Evolutionary conservation across 2,888 invertebrate species (phyloP).

Genomic region (Brachylomia viminalis): DNA sequence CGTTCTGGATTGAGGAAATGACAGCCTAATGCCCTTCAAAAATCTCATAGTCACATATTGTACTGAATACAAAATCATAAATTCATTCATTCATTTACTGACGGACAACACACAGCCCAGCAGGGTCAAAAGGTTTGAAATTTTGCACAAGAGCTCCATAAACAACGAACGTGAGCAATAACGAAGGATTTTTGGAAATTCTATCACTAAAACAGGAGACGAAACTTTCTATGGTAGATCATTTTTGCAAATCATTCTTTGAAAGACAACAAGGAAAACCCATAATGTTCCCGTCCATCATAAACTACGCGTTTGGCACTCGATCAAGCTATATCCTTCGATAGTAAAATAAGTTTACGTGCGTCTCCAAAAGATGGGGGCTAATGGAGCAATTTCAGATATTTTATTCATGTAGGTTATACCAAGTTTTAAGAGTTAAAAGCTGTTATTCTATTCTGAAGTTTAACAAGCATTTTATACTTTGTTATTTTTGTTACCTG

Average conservation of each 20-base stretch:
- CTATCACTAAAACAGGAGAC: neutral
- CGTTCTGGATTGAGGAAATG: neutral
- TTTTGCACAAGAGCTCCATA: neutral
- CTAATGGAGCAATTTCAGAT: slow-evolving; percentile 43
- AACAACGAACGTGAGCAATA: neutral
- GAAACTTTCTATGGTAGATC: neutral
- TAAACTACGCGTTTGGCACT: slow-evolving; percentile 53
- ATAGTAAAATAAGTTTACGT: slow-evolving; percentile 48
- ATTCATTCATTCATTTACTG: too few species aligned
- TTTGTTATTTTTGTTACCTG: slow-evolving; percentile 12
- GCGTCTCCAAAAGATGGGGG: neutral
- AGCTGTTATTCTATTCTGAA: slow-evolving; percentile 33
- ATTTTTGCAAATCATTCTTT: neutral
- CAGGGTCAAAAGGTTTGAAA: too few species aligned
- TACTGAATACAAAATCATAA: too few species aligned
- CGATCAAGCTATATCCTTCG: slow-evolving; percentile 45
- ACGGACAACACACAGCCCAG: too few species aligned
- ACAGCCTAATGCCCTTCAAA: too few species aligned
- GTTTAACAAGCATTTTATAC: slow-evolving; percentile 30
- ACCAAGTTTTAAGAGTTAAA: slow-evolving; percentile 27
- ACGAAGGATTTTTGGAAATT: too few species aligned
- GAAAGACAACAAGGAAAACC: slow-evolving; percentile 4
- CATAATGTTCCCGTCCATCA: slow-evolving; percentile 12
- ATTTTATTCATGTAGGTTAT: slow-evolving; percentile 30
- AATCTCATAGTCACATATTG: too few species aligned